phyloP scores from a whole-genome alignment of 2,888 invertebrate species.

The Uropetala carovei region DNA sequence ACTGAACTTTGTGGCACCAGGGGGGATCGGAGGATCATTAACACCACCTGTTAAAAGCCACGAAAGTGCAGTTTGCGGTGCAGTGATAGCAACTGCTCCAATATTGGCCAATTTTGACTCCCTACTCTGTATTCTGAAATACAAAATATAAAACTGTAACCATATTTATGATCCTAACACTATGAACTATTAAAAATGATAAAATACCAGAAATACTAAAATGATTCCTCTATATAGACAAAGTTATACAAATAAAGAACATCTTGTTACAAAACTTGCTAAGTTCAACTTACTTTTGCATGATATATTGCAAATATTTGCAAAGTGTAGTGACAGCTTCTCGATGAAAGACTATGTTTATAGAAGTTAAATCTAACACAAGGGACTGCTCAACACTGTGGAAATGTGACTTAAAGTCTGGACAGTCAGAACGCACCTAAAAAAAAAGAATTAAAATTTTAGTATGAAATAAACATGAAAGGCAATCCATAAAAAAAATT shows the following conservation, averaged over 20 bases:
- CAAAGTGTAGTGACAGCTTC: slow-evolving; percentile 84
- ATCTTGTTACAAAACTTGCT: neutral
- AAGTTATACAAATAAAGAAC: neutral
- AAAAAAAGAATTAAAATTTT: slow-evolving; percentile 68
- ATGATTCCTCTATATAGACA: neutral
- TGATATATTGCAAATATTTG: slow-evolving; percentile 82
- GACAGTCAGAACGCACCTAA: slow-evolving; percentile 87
- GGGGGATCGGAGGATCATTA: slow-evolving; percentile 84
- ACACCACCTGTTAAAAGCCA: slow-evolving; percentile 70
- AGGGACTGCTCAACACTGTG: slow-evolving; percentile 88
- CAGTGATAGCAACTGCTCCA: slow-evolving; percentile 13
- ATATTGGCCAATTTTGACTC: slow-evolving; percentile 67
- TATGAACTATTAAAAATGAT: slow-evolving; percentile 62
- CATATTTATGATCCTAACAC: slow-evolving; percentile 65
- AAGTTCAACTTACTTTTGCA: slow-evolving; percentile 78
- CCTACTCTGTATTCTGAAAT: slow-evolving; percentile 70
- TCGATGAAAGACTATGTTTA: slow-evolving; percentile 83
- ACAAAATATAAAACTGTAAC: slow-evolving; percentile 7
- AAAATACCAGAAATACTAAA: neutral
- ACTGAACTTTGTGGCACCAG: slow-evolving; percentile 86
- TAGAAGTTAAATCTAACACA: slow-evolving; percentile 82
- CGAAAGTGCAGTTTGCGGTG: slow-evolving; percentile 39
- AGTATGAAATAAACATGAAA: neutral
- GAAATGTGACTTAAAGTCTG: slow-evolving; percentile 88
- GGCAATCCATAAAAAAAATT: neutral